A percentile compares a stretch with the other conserved stretches of the same genome.
Conservation (phyloP, 2,888 invertebrate genomes). For the Tenthredo notha region DNA sequence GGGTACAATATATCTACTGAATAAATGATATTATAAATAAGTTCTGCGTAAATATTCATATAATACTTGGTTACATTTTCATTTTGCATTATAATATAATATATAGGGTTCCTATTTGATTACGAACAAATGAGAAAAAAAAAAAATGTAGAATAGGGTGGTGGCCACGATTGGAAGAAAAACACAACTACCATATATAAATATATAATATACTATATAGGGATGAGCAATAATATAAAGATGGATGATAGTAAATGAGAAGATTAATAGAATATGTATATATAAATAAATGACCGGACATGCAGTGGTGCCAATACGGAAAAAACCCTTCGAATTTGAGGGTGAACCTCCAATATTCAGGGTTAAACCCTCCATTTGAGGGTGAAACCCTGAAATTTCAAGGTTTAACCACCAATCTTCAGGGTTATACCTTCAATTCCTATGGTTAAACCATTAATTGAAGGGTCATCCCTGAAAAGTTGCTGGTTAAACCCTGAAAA, state of each 20-base stretch:
- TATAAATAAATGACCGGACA: background rate
- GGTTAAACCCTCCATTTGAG: too few species aligned
- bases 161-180: background rate
- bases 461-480: too few species aligned
- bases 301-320: too few species aligned
- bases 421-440: too few species aligned
- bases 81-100: background rate
- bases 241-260: background rate
- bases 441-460: too few species aligned
- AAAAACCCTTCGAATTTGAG: too few species aligned
- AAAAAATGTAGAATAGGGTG: background rate
- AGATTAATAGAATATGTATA: background rate
- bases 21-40: too few species aligned
- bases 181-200: background rate
- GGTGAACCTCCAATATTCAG: too few species aligned
- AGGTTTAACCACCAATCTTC: too few species aligned
- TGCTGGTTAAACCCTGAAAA: too few species aligned
- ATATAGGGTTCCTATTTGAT: background rate
- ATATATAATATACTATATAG: background rate
- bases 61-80: background rate
- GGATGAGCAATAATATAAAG: background rate
- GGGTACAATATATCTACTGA: background rate
- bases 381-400: too few species aligned
- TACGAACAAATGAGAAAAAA: background rate
- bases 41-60: too few species aligned